A percentile compares a stretch with the other conserved stretches of the same genome.
Evolutionary conservation across 2,888 invertebrate genomes (phyloP).

Genomic region (Eristalis tenax): DNA sequence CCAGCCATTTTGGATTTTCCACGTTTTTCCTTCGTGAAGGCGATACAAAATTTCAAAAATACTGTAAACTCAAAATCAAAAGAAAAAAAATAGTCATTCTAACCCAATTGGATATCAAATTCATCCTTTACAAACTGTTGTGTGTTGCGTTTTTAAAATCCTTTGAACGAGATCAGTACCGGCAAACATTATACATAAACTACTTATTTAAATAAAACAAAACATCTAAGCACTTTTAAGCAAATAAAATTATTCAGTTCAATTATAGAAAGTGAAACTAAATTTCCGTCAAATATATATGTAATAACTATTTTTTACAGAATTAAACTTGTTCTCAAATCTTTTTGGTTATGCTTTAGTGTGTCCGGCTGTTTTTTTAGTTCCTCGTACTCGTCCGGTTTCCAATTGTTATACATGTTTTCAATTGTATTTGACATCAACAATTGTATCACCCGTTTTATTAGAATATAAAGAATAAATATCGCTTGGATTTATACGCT

Average conservation of each 20-base stretch:
- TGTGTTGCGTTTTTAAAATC: background rate
- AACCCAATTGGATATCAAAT: background rate
- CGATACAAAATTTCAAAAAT: slow-evolving; percentile 15
- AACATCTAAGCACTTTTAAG: slow-evolving; percentile 12
- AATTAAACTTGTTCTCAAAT: slow-evolving; percentile 32
- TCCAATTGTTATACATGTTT: slow-evolving; percentile 2
- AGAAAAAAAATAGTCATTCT: background rate
- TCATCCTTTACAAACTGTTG: slow-evolving; percentile 2
- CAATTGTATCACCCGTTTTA: background rate
- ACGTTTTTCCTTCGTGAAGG: slow-evolving; percentile 56
- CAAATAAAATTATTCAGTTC: slow-evolving; percentile 1
- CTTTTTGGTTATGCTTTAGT: slow-evolving; percentile 31
- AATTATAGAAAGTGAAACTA: slow-evolving; percentile 22
- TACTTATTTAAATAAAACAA: background rate
- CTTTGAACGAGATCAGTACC: background rate
- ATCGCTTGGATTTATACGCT: background rate
- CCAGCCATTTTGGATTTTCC: slow-evolving; percentile 71
- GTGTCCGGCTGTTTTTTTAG: slow-evolving; percentile 16
- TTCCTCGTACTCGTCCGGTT: slow-evolving; percentile 16
- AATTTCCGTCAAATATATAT: slow-evolving; percentile 16
- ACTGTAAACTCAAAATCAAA: background rate
- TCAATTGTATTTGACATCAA: slow-evolving; percentile 4
- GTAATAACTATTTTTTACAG: background rate
- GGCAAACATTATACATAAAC: background rate
- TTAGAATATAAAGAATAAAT: background rate